Evolutionary conservation across 2,888 invertebrate genomes (phyloP).

Genomic region (Apamea monoglypha): DNA sequence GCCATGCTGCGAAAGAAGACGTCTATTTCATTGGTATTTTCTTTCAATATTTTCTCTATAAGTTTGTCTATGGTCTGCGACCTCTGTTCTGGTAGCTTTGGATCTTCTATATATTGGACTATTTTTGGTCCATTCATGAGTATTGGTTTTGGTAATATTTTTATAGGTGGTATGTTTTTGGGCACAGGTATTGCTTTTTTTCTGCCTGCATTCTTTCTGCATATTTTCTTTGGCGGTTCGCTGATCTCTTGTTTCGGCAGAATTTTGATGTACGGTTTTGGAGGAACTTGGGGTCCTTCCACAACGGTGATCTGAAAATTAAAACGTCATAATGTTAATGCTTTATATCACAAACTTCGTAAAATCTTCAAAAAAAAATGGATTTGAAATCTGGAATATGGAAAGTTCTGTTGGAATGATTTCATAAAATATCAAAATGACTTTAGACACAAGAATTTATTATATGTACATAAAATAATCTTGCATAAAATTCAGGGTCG

Average conservation of each 20-base stretch:
- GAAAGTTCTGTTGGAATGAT: background rate
- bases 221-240: slow-evolving; percentile 80
- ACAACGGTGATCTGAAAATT: slow-evolving; percentile 85
- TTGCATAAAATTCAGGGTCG: background rate
- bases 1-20: slow-evolving; percentile 89
- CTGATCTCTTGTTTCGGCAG: slow-evolving; percentile 70
- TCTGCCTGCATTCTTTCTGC: slow-evolving; percentile 79
- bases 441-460: background rate
- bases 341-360: background rate
- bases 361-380: too few species aligned
- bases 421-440: background rate
- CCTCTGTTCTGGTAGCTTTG: slow-evolving; percentile 78
- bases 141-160: slow-evolving; percentile 87
- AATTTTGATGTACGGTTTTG: slow-evolving; percentile 75
- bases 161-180: slow-evolving; percentile 81
- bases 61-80: slow-evolving; percentile 85
- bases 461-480: background rate
- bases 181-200: slow-evolving; percentile 81
- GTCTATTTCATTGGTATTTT: slow-evolving; percentile 88
- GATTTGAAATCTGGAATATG: too few species aligned
- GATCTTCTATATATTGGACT: slow-evolving; percentile 82
- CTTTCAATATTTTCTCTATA: slow-evolving; percentile 86
- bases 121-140: slow-evolving; percentile 82
- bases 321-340: background rate
- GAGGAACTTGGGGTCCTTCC: slow-evolving; percentile 76